Base-by-base conservation (phyloP, 2,888 invertebrate species). In the Tipula lateralis region DNA sequence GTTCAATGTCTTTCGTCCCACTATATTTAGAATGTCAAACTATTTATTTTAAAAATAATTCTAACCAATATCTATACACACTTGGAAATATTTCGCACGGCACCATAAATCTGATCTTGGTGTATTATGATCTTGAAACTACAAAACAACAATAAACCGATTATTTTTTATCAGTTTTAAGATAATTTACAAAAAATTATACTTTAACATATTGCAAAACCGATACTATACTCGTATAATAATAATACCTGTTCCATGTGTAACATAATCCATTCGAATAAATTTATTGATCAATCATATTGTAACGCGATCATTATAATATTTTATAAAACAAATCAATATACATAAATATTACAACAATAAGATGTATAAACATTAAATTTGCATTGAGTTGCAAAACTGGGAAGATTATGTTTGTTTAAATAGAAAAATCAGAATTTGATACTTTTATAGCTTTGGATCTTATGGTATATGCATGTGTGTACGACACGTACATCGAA, bases 271-370 rank as follows among this genome's bases (percentile, higher is more conserved):
- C 24, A 66, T 66, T 66, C 66, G 66, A 24, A 66, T 66, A 66
- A 66, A 66, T 66, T 66, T 66, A 66, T 66, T 66, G 66, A 66
- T 66, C 66, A 66, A 66, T 66, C 66, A 66, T 66, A 66, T 66
- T 66, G 66, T 24, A 66, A 66, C 24, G 66, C 66, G 66, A 66
- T 66, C 66, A 66, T 66, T 24, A 66, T 66, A 66, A 66, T 66
- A 66, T 66, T 66, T n/a, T n/a, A n/a, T n/a, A n/a, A n/a, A n/a
- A n/a, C n/a, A 66, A 44, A 44, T 44, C 16, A 44, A n/a, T n/a
- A n/a, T n/a, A n/a, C 16, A 44, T 44, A 44, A 66, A 66, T 66
- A 66, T 66, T 66, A 66, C 66, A 66, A 66, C 19, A 24, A 66
- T 24, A 66, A 66, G 24, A 44, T 44, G 12, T 24, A 66, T 66